These are phyloP conservation scores for Meteorus cinctellus DNA, from an alignment of 2,888 invertebrate species.

Conservation along the genomic window DNA sequence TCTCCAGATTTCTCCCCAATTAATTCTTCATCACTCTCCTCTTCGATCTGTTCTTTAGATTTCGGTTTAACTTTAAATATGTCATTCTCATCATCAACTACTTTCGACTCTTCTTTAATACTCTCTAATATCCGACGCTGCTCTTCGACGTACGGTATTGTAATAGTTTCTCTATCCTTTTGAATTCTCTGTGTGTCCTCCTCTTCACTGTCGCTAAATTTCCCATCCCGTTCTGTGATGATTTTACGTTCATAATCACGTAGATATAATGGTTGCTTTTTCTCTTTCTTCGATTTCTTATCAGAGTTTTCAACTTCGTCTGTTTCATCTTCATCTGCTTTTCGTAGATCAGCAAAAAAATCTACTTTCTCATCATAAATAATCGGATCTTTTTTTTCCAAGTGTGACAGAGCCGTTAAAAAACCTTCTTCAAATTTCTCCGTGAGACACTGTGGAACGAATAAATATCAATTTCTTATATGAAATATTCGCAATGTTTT, in stretches of 20 bases:
- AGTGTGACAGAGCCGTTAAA: slow-evolving; percentile 86
- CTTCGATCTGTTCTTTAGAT: slow-evolving; percentile 63
- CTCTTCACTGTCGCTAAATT: slow-evolving; percentile 69
- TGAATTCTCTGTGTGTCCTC: slow-evolving; percentile 58
- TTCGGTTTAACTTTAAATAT: slow-evolving; percentile 67
- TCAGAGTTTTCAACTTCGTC: slow-evolving; percentile 35
- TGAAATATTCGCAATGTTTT: background rate
- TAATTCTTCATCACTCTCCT: slow-evolving; percentile 83
- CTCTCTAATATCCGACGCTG: slow-evolving; percentile 80
- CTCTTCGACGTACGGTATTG: slow-evolving; percentile 80
- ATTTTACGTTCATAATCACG: slow-evolving; percentile 88
- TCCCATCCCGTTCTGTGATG: slow-evolving; percentile 81
- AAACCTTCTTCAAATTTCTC: slow-evolving; percentile 89
- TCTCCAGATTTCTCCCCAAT: slow-evolving; percentile 82
- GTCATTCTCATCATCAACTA: slow-evolving; percentile 76
- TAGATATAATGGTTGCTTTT: slow-evolving; percentile 78
- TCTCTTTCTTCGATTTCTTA: slow-evolving; percentile 72
- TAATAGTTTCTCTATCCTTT: slow-evolving; percentile 59
- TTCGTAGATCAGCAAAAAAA: slow-evolving; percentile 78
- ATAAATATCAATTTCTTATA: background rate
- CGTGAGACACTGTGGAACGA: slow-evolving; percentile 75
- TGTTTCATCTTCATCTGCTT: slow-evolving; percentile 34
- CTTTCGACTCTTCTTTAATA: slow-evolving; percentile 75
- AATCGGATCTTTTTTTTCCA: slow-evolving; percentile 91
- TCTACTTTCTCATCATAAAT: slow-evolving; percentile 87